These are phyloP conservation scores for Hirtodrosophila cameraria DNA, from an alignment of 2,888 invertebrate species.

Conservation along the genomic window DNA sequence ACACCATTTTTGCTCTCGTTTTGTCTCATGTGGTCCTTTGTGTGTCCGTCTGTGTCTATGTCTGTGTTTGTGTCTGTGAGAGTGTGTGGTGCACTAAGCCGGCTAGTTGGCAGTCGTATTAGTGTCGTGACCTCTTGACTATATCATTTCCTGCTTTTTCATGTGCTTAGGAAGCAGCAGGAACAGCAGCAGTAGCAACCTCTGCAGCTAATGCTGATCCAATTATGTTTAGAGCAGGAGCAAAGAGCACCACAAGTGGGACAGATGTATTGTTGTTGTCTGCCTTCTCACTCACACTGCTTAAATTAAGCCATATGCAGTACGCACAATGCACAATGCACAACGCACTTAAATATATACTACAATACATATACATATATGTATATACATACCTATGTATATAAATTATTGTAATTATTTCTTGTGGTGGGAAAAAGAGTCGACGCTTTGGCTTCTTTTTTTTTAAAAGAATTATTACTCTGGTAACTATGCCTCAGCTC, in stretches of 20 bases:
- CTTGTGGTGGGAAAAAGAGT: slow-evolving; percentile 18
- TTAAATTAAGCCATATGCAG: slow-evolving; percentile 27
- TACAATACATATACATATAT: no score
- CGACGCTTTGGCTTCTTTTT: slow-evolving; percentile 25
- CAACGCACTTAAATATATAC: slow-evolving; percentile 34
- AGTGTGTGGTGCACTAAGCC: slow-evolving; percentile 39
- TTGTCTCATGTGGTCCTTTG: slow-evolving; percentile 3
- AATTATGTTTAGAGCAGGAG: slow-evolving; percentile 49
- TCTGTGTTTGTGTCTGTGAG: slow-evolving; percentile 19
- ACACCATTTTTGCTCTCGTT: slow-evolving; percentile 13
- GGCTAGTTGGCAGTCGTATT: slow-evolving; percentile 62
- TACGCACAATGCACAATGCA: background rate
- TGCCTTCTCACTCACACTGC: slow-evolving; percentile 3
- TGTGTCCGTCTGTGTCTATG: slow-evolving; percentile 8
- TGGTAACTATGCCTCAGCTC: slow-evolving; percentile 6
- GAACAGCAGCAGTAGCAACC: slow-evolving; percentile 41
- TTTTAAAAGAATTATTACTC: slow-evolving; percentile 48
- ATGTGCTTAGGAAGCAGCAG: slow-evolving; percentile 38
- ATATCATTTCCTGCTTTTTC: slow-evolving; percentile 64
- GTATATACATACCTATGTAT: no score
- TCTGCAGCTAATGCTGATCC: slow-evolving; percentile 66
- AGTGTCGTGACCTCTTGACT: slow-evolving; percentile 74
- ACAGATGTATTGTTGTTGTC: background rate
- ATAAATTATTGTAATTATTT: slow-evolving; percentile 54
- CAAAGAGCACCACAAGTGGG: slow-evolving; percentile 26